Evolutionary conservation across 2,113 vertebrate genomes (phyloP).

Genomic region (Aspidoscelis tigris): DNA sequence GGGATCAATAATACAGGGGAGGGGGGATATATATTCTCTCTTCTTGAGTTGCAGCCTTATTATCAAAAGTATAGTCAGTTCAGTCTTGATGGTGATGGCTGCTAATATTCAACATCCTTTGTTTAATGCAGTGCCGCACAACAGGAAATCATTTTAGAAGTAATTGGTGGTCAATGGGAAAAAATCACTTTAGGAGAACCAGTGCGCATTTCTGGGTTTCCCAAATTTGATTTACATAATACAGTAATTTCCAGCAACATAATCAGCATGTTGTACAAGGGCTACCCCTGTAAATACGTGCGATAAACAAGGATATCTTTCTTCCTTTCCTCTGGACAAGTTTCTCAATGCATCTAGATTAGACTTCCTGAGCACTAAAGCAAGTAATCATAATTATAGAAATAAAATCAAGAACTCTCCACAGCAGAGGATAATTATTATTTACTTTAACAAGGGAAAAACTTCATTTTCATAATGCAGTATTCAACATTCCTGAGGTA

Average conservation of each 20-base stretch:
- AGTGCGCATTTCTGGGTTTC: too few relatives aligned
- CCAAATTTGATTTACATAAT: too few relatives aligned
- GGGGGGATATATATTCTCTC: not conserved
- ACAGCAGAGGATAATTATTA: constrained; percentile 55
- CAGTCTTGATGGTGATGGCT: too few relatives aligned
- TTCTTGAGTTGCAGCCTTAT: constrained; percentile 10
- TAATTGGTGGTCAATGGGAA: too few relatives aligned
- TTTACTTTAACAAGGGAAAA: constrained; percentile 55
- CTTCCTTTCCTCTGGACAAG: not conserved
- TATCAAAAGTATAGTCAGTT: not conserved
- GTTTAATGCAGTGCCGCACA: too few relatives aligned
- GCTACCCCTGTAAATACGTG: not conserved
- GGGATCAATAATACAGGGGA: not conserved
- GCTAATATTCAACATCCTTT: too few relatives aligned
- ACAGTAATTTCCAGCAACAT: too few relatives aligned
- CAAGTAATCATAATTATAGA: constrained; percentile 41
- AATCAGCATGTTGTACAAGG: too few relatives aligned
- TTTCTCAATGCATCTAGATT: constrained; percentile 24
- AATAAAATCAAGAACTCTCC: constrained; percentile 50
- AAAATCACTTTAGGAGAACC: too few relatives aligned
- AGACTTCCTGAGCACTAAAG: constrained; percentile 59
- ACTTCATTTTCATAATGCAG: constrained; percentile 50
- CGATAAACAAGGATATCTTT: not conserved
- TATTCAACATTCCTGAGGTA: constrained; percentile 48
- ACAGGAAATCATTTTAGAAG: too few relatives aligned